These are phyloP conservation scores for Butastur rufipennis DNA, from an alignment of 2,113 vertebrate genomes.

Conservation along the genomic window DNA sequence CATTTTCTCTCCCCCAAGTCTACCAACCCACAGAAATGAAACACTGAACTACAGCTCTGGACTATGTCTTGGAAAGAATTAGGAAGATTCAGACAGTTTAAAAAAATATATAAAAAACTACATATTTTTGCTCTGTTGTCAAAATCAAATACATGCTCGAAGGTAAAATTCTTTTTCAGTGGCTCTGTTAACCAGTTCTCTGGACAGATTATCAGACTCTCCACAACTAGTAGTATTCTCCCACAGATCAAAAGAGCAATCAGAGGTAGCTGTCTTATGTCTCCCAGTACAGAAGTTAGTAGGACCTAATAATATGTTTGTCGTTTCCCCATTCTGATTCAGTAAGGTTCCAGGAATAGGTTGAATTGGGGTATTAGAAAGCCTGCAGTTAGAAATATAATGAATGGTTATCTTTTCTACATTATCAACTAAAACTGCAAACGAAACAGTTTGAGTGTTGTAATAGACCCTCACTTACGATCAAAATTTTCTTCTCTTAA, in stretches of 20 bases:
- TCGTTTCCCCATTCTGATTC: not conserved
- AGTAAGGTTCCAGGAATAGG: not conserved
- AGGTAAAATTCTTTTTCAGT: not conserved
- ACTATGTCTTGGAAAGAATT: not conserved
- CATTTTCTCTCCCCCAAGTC: not conserved
- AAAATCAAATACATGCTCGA: not conserved
- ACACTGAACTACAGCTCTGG: not conserved
- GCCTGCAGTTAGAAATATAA: not conserved
- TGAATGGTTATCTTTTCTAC: not conserved
- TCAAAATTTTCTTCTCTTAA: not conserved
- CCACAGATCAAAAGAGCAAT: not conserved
- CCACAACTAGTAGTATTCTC: not conserved
- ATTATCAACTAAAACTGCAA: not conserved
- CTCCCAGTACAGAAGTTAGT: not conserved
- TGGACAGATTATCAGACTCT: not conserved
- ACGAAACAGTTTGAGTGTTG: not conserved
- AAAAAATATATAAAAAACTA: not conserved
- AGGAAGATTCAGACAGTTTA: not conserved
- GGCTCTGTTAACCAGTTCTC: not conserved
- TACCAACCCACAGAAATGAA: not conserved
- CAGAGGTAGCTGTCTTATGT: not conserved
- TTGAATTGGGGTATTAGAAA: not conserved
- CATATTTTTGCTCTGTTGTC: not conserved
- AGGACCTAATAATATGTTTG: not conserved
- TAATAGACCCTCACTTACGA: not conserved